Base-by-base conservation (phyloP, 1,140 invertebrate genomes). In the Drosophila tsacasi region DNA sequence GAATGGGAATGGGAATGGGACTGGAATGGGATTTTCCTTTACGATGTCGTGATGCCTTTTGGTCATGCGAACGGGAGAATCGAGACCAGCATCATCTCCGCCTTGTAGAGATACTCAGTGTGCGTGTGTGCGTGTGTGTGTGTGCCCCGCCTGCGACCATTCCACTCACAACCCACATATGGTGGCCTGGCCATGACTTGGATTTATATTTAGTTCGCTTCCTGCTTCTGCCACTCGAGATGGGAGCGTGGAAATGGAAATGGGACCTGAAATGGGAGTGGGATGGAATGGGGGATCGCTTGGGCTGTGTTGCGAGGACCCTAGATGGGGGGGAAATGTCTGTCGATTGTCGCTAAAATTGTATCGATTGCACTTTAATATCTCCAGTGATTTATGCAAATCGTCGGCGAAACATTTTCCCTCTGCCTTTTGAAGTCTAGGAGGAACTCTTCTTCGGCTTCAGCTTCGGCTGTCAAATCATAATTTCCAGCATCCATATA, bases 161-260 rank as follows among this genome's bases (percentile, higher is more conserved):
- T 27, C 15, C 50, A 57, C 46, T n/a, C 57, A 60, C 55, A 60
- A 57, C 52, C 63, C 80, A 81, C 83, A 87, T 89, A 81, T 89
- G 84, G 83, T 60, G 52, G 52, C 73, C 73, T 82, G 81, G 71
- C 81, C 82, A 59, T 74, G 72, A 73, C 74, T 87, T 77, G 52
- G 49, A 81, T 87, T 83, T 89, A 87, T 87, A 87, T 87, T 87
- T 87, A 89, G 83, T 83, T 75, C 63, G 84, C 84, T 87, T 89
- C 83, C 83, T 87, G 83, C 84, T 89, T 83, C 61, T 81, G 72
- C 60, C 74, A 75, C 82, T 85, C 73, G 68, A 76, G 61, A 19
- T 65, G 39, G 19, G 25, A 50, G 47, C 23, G 52, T 57, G 69
- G 23, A 60, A 50, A 60, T 58, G 68, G 55, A 42, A 39, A 47